Conservation (phyloP, 2,888 invertebrate genomes). For the Tenthredo scrophulariae region DNA sequence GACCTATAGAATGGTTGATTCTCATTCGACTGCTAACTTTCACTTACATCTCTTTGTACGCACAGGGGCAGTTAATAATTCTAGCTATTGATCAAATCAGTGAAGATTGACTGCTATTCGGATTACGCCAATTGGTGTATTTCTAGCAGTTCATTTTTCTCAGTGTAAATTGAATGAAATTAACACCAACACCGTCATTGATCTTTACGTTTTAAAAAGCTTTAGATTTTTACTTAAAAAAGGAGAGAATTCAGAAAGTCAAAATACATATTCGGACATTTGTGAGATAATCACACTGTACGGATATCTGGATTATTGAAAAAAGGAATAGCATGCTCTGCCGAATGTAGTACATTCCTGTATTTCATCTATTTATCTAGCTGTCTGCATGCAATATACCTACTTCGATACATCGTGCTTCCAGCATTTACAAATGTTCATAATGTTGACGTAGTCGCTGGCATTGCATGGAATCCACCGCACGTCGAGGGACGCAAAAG, state of each 20-base stretch:
- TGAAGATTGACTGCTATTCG: neutral
- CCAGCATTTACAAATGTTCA: constrained; percentile 8
- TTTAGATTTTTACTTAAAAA: neutral
- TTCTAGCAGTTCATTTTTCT: no score
- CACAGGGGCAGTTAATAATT: neutral
- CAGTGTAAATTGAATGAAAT: neutral
- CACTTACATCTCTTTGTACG: neutral
- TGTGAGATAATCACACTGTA: neutral
- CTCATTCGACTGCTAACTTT: neutral
- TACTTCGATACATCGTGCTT: neutral
- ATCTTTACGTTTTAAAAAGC: neutral
- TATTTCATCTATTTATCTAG: neutral
- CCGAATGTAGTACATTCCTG: neutral
- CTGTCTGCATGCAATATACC: neutral
- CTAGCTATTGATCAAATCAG: neutral
- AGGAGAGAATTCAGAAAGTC: neutral
- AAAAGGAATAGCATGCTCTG: neutral
- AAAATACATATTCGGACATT: neutral
- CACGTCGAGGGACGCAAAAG: constrained; percentile 12
- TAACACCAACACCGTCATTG: neutral
- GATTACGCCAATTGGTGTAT: no score
- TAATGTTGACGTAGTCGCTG: constrained; percentile 5
- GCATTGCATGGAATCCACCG: neutral
- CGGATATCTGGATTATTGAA: neutral
- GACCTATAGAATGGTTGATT: neutral